Evolutionary conservation across 35 echinoderm and acorn worm genomes (phyloP).

Genomic region (Diadema setosum): DNA sequence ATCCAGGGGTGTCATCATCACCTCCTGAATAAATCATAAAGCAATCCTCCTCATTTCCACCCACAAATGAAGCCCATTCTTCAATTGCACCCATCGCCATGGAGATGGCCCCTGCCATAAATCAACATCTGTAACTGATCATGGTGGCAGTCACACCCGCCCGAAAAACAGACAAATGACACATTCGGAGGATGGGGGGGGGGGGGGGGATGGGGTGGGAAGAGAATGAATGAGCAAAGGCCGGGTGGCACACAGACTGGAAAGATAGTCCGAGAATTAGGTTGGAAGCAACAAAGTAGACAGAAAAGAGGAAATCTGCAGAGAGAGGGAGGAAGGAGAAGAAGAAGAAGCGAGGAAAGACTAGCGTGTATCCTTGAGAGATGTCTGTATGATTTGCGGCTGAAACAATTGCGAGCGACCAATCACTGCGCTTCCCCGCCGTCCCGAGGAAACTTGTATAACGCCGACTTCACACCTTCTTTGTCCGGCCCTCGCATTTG

Average conservation of each 20-base stretch:
- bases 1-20: not conserved
- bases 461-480: slow-evolving; percentile 4
- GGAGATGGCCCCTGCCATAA: not conserved
- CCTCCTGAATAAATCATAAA: slow-evolving; percentile 21
- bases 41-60: slow-evolving; percentile 14
- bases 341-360: not conserved
- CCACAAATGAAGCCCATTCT: slow-evolving; percentile 22
- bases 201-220: not conserved
- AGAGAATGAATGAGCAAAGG: not conserved
- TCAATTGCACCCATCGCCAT: slow-evolving; percentile 10
- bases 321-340: not conserved
- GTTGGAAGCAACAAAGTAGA: no score
- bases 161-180: slow-evolving; percentile 9
- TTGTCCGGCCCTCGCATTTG: slow-evolving; percentile 1
- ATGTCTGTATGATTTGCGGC: not conserved
- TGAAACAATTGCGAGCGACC: not conserved
- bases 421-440: not conserved
- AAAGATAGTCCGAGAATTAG: no score
- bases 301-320: not conserved
- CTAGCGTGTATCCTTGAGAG: slow-evolving; percentile 1
- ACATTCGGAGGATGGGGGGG: not conserved
- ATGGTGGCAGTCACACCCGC: not conserved
- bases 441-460: not conserved
- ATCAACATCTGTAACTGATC: slow-evolving; percentile 20
- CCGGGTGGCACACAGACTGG: no score